These are phyloP conservation scores for Pantherophis vulpinus DNA, from an alignment of 2,797 vertebrate genomes.

Conservation along the genomic window DNA sequence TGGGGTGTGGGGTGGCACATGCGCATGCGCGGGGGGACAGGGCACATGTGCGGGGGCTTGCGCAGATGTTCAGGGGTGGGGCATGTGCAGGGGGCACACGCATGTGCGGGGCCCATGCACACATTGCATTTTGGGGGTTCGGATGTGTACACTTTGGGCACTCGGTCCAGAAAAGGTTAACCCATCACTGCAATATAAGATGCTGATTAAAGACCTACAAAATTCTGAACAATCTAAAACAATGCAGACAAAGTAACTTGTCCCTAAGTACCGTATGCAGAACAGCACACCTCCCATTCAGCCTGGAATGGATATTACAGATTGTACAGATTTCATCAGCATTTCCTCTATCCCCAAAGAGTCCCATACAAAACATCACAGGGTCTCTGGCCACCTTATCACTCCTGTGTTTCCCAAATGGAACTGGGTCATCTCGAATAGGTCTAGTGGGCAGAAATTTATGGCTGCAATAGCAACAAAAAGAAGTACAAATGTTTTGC, in stretches of 20 bases:
- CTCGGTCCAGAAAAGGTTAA: too few species aligned
- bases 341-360: neutral
- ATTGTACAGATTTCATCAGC: neutral
- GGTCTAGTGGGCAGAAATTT: neutral
- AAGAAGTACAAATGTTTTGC: neutral
- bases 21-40: too few species aligned
- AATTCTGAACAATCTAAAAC: neutral
- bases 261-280: neutral
- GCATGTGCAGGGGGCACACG: too few species aligned
- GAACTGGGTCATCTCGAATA: neutral
- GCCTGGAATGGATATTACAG: neutral
- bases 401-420: neutral
- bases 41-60: too few species aligned
- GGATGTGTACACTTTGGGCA: too few species aligned
- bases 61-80: too few species aligned
- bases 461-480: neutral
- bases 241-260: neutral
- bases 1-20: too few species aligned
- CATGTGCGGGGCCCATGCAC: too few species aligned
- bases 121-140: too few species aligned
- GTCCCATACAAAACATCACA: neutral
- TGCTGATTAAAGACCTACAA: neutral
- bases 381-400: neutral
- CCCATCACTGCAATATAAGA: neutral
- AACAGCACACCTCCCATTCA: neutral